Evolutionary conservation across 2,888 invertebrate species (phyloP).

Genomic region (Adelognathus sp.): DNA sequence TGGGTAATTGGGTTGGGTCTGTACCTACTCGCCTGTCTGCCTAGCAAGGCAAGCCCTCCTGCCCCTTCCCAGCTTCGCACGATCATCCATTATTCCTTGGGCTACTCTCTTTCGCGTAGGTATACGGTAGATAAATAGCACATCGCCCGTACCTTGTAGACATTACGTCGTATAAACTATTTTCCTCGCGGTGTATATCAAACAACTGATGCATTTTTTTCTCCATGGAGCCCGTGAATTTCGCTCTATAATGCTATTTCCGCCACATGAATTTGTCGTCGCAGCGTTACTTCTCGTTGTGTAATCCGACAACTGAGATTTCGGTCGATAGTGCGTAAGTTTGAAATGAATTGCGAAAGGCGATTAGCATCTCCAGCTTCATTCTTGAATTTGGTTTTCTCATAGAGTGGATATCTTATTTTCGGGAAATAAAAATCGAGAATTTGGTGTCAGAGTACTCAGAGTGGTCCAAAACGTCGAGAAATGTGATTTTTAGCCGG

Average conservation of each 20-base stretch:
- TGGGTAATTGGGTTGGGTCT: slow-evolving; percentile 53
- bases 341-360: neutral
- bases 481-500: too few species aligned
- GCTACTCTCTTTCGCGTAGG: slow-evolving; percentile 28
- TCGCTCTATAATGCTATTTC: neutral
- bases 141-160: slow-evolving; percentile 7
- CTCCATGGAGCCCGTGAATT: slow-evolving; percentile 27
- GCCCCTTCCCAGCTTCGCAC: slow-evolving; percentile 25
- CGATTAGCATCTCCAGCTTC: neutral
- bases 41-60: slow-evolving; percentile 35
- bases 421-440: too few species aligned
- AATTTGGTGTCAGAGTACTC: too few species aligned
- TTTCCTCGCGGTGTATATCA: slow-evolving; percentile 21
- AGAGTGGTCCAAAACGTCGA: too few species aligned
- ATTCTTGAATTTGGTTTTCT: too few species aligned
- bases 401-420: too few species aligned
- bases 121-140: slow-evolving; percentile 36
- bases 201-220: slow-evolving; percentile 22
- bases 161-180: slow-evolving; percentile 27
- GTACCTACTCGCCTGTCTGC: slow-evolving; percentile 7
- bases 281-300: slow-evolving; percentile 18
- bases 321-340: neutral
- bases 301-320: neutral
- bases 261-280: slow-evolving; percentile 9
- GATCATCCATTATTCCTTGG: slow-evolving; percentile 57